These are phyloP conservation scores for Trypoxylon attenuatum DNA, from an alignment of 2,888 invertebrate species.

Conservation along the genomic window DNA sequence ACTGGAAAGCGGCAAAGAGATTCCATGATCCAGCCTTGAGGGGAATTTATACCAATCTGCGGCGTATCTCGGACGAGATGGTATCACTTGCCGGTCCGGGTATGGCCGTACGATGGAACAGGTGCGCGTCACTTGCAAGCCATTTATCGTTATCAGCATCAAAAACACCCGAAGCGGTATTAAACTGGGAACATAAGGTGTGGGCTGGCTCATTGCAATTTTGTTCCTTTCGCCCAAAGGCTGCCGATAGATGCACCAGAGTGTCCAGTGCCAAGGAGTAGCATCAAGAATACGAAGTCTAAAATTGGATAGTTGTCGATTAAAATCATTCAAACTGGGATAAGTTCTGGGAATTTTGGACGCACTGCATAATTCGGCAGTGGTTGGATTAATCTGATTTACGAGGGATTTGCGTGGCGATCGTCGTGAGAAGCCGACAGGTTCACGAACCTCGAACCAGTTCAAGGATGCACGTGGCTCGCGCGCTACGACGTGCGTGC, in stretches of 20 bases:
- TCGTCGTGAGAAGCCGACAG: constrained; percentile 39
- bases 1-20: no score
- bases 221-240: not conserved
- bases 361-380: constrained; percentile 8
- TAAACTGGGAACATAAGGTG: not conserved
- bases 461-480: constrained; percentile 59
- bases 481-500: constrained; percentile 22
- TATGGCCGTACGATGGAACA: not conserved
- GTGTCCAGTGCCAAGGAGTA: no score
- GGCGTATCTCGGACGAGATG: not conserved
- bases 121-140: not conserved
- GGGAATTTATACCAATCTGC: not conserved
- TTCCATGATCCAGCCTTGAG: not conserved
- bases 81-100: not conserved
- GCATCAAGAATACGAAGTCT: no score
- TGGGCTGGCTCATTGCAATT: not conserved
- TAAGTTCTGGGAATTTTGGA: not conserved
- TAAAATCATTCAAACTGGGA: no score
- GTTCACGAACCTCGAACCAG: constrained; percentile 64
- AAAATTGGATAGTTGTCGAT: no score
- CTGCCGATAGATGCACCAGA: no score
- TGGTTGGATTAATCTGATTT: constrained; percentile 42
- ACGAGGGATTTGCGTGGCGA: constrained; percentile 20
- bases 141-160: not conserved
- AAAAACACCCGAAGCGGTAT: not conserved